Percentiles rank a stretch among this genome's conserved stretches.
Evolutionary conservation across 2,888 invertebrate species (phyloP).

Genomic region (Calameuta idolon): DNA sequence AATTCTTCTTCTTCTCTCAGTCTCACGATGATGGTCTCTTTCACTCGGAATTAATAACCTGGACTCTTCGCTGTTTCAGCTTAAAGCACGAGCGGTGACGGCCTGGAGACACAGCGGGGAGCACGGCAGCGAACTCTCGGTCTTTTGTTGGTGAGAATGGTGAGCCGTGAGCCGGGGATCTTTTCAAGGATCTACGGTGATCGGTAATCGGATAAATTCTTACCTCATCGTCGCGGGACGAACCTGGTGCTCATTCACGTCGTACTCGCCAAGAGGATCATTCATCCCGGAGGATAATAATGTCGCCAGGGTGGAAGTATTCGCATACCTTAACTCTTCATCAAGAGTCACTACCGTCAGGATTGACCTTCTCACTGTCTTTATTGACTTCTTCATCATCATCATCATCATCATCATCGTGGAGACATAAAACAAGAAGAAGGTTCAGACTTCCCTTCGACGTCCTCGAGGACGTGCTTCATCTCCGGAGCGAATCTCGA

Average conservation of each 20-base stretch:
- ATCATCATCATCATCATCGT: neutral
- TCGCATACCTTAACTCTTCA: neutral
- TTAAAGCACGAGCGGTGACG: slow-evolving; percentile 81
- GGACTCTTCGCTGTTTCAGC: slow-evolving; percentile 69
- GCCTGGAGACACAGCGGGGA: slow-evolving; percentile 80
- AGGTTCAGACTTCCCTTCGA: neutral
- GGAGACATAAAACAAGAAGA: neutral
- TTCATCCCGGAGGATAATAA: neutral
- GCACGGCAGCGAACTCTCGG: slow-evolving; percentile 81
- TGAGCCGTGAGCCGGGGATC: slow-evolving; percentile 53
- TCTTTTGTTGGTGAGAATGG: slow-evolving; percentile 82
- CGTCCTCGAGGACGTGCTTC: neutral
- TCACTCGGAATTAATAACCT: neutral
- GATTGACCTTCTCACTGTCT: neutral
- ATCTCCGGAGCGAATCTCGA: neutral
- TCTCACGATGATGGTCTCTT: neutral
- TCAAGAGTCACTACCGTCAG: neutral
- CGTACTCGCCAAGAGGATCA: neutral
- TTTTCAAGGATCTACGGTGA: slow-evolving; percentile 46
- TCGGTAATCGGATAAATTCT: slow-evolving; percentile 38
- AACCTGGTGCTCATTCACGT: neutral
- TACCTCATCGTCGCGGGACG: slow-evolving; percentile 11
- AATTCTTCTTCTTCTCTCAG: neutral
- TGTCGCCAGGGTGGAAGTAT: neutral
- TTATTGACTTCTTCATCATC: neutral